Base-by-base conservation (phyloP, 1,140 invertebrate genomes). In the Apis dorsata region DNA sequence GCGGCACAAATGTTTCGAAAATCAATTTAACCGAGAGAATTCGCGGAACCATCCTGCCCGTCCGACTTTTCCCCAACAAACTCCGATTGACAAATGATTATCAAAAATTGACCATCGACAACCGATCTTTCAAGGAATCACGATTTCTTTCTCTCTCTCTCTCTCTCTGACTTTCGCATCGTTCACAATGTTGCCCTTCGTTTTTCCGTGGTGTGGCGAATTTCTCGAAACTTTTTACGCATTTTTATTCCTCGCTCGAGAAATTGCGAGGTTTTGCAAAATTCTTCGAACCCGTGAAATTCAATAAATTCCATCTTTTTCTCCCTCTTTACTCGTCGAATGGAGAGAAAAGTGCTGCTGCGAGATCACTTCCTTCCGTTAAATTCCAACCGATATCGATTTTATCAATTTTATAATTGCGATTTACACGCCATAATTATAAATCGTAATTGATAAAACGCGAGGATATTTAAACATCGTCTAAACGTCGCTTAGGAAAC, bases 1-100 rank as follows among this genome's bases (percentile, higher is more conserved):
- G 28, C 11, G 17, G 21, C 34, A 7, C 34, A 55, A 71, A 55
- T 17, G 10, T 70, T 55, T 15, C 13, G 34, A 44, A 17, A n/a
- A n/a, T 69, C 12, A 0, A 69, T 9, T 21, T 69, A 15, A 8
- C 21, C 3, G 21, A 13, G 19, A 12, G 34, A 51, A 24, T 4
- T 8, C 15, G 11, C n/a, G 34, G 34, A 44, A 7, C 34, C 34
- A 44, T 44, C 34, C 34, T 0, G 34, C 34, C 34, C 3, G 3
- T 44, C 1, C 34, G 2, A 34, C 34, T 44, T 5, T 72, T 8
- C 10, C 8, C 19, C 11, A 13, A 12, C 0, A 4, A 9, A 11
- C 49, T 55, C n/a, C 24, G 51, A 72, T 72, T 72, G 70, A 72
- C 70, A 74, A 74, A 34, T 21, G 51, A 74, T 44, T 74, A 57